These are phyloP conservation scores for Diloba caeruleocephala DNA, from an alignment of 2,888 invertebrate species.

Conservation along the genomic window DNA sequence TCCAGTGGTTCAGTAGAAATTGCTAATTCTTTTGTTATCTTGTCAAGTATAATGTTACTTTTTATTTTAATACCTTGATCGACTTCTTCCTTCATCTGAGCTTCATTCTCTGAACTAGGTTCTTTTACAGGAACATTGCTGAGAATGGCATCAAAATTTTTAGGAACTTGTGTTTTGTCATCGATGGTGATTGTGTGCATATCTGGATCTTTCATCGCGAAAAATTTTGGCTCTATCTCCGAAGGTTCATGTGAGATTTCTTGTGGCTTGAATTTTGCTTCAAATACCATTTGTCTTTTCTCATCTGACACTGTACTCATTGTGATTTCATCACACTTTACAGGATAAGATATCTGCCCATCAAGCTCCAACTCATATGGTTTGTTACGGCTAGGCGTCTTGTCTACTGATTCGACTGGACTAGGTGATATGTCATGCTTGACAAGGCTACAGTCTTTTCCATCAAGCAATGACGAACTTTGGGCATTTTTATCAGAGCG, in stretches of 20 bases:
- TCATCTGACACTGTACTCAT: too few species aligned
- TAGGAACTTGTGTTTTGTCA: slow-evolving; percentile 29
- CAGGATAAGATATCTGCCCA: too few species aligned
- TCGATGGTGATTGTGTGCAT: slow-evolving; percentile 69
- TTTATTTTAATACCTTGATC: slow-evolving; percentile 37
- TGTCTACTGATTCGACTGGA: too few species aligned
- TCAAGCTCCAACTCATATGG: too few species aligned
- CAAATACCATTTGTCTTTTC: too few species aligned
- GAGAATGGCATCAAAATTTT: slow-evolving; percentile 46
- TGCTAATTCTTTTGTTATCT: slow-evolving; percentile 20
- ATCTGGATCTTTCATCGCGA: slow-evolving; percentile 67
- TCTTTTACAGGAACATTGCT: slow-evolving; percentile 64
- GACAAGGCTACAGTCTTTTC: too few species aligned
- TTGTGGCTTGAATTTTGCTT: too few species aligned
- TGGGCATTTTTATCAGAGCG: too few species aligned
- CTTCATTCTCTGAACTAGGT: slow-evolving; percentile 69
- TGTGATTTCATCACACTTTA: too few species aligned
- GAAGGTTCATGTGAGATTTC: background rate
- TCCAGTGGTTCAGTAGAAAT: slow-evolving; percentile 20
- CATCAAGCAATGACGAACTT: too few species aligned
- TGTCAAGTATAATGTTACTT: slow-evolving; percentile 22
- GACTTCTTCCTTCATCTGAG: slow-evolving; percentile 45
- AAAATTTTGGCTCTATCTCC: slow-evolving; percentile 19
- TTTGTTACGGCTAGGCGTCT: too few species aligned
- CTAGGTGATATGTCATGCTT: too few species aligned